Evolutionary conservation across 2,113 vertebrate species (phyloP).

Genomic region (Clupea harengus): DNA sequence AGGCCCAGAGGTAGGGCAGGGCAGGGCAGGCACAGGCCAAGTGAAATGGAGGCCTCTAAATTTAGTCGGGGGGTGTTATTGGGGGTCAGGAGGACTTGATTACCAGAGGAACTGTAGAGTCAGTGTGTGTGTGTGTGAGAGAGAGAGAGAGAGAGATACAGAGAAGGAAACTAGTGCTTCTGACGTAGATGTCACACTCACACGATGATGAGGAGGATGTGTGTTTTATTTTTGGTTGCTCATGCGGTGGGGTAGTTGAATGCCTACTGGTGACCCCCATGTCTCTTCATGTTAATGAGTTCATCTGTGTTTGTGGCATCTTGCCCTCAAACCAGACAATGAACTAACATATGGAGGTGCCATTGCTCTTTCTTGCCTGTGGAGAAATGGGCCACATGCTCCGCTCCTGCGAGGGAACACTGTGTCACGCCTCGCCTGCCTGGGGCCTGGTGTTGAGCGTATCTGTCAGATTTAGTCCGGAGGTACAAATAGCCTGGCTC

Average conservation of each 20-base stretch:
- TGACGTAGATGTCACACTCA: not conserved
- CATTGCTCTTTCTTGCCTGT: not conserved
- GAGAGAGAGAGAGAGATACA: too few species aligned
- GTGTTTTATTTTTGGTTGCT: not conserved
- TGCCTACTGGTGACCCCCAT: not conserved
- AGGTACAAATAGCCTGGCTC: not conserved
- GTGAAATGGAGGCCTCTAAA: slow-evolving; percentile 79
- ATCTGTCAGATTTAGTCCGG: not conserved
- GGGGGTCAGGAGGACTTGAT: slow-evolving; percentile 76
- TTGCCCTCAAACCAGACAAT: not conserved
- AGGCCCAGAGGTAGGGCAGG: not conserved
- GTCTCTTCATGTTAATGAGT: not conserved
- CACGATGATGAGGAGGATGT: not conserved
- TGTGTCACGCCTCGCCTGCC: not conserved
- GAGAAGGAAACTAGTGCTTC: not conserved
- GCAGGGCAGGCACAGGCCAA: slow-evolving; percentile 65
- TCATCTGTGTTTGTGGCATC: not conserved
- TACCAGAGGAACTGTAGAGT: slow-evolving; percentile 65
- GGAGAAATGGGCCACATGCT: not conserved
- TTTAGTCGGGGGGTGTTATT: slow-evolving; percentile 78
- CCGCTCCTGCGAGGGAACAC: too few species aligned
- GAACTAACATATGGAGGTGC: not conserved
- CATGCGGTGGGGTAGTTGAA: not conserved
- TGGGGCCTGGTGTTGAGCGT: not conserved
- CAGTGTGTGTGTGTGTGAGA: too few species aligned